A percentile compares a stretch with the other conserved stretches of the same genome.
These are phyloP conservation scores for Grapholita molesta DNA, from an alignment of 1,140 invertebrate species.

Conservation along the genomic window DNA sequence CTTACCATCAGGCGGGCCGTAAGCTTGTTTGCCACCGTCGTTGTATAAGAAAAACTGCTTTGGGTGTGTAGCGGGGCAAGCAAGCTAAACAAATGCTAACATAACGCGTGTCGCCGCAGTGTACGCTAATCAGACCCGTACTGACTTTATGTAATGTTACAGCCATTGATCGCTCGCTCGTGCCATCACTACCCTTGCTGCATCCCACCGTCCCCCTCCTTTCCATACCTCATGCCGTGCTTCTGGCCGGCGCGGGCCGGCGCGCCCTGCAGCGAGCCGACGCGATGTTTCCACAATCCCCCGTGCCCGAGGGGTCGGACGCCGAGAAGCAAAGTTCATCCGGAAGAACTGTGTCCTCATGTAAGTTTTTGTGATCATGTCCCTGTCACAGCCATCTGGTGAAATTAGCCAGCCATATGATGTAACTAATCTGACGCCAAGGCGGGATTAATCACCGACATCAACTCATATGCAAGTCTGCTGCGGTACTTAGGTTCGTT, in stretches of 20 bases:
- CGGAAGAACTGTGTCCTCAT: slow-evolving; percentile 39
- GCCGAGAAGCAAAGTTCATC: slow-evolving; percentile 26
- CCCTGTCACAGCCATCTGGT: too few relatives aligned
- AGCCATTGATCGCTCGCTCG: slow-evolving; percentile 53
- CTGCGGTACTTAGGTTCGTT: too few relatives aligned
- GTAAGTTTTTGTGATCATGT: slow-evolving; percentile 42
- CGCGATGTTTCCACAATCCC: slow-evolving; percentile 63
- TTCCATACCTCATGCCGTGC: slow-evolving; percentile 65
- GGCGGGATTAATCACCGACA: too few relatives aligned
- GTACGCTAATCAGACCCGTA: not conserved
- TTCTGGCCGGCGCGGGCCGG: slow-evolving; percentile 56
- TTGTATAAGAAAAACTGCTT: too few relatives aligned
- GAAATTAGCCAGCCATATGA: too few relatives aligned
- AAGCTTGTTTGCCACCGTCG: too few relatives aligned
- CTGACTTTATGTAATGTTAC: not conserved
- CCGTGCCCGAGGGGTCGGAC: slow-evolving; percentile 48
- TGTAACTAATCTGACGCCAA: too few relatives aligned
- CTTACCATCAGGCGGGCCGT: too few relatives aligned
- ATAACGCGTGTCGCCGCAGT: too few relatives aligned
- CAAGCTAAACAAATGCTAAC: too few relatives aligned
- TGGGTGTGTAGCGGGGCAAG: too few relatives aligned
- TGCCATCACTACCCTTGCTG: slow-evolving; percentile 58
- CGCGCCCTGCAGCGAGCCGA: slow-evolving; percentile 55
- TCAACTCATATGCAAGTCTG: too few relatives aligned
- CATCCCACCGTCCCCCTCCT: slow-evolving; percentile 52